These are phyloP conservation scores for Dicyrtomina minuta DNA, from an alignment of 2,888 invertebrate genomes.

Conservation along the genomic window DNA sequence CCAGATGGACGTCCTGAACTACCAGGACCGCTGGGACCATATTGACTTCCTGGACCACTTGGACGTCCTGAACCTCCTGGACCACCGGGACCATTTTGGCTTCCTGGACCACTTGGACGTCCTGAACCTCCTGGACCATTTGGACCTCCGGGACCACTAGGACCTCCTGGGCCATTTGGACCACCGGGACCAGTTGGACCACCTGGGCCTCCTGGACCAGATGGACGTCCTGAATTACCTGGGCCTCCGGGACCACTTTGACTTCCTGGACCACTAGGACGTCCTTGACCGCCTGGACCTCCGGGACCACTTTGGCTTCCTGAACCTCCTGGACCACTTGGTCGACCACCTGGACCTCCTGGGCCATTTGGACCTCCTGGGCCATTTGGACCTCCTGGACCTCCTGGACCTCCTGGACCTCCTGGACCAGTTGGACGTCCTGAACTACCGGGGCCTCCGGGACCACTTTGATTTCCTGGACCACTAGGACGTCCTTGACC, in stretches of 20 bases:
- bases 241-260: slow-evolving; percentile 3
- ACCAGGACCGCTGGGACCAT: too few relatives aligned
- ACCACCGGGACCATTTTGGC: neutral
- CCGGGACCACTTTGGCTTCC: neutral
- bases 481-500: slow-evolving; percentile 15
- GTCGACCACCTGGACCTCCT: slow-evolving; percentile 7
- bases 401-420: slow-evolving; percentile 11
- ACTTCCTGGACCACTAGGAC: too few relatives aligned
- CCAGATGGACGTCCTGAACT: too few relatives aligned
- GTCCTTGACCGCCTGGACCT: neutral
- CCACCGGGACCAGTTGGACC: neutral
- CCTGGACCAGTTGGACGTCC: slow-evolving; percentile 8
- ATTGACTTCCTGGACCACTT: neutral
- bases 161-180: neutral
- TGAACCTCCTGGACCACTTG: neutral
- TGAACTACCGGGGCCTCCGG: slow-evolving; percentile 12
- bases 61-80: too few relatives aligned
- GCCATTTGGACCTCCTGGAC: slow-evolving; percentile 17
- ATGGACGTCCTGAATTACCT: neutral
- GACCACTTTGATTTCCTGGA: slow-evolving; percentile 1
- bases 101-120: too few relatives aligned
- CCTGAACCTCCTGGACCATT: too few relatives aligned
- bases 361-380: slow-evolving; percentile 2
- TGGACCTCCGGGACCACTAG: neutral
- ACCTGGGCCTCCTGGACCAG: neutral